Base-by-base conservation (phyloP, 1,140 invertebrate genomes). In the Aricia agestis region DNA sequence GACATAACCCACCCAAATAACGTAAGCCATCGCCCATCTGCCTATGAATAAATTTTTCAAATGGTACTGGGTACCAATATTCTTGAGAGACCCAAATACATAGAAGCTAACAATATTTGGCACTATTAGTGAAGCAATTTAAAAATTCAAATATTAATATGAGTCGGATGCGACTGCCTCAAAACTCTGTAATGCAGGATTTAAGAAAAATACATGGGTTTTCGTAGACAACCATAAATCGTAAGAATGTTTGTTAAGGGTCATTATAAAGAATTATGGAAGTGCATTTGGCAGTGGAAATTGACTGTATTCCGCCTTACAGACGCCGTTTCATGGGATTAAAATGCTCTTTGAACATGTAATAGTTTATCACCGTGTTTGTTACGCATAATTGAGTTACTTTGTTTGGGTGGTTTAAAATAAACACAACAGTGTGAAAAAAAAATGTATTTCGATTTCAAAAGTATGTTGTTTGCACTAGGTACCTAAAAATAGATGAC, bases 281-380 rank as follows among this genome's bases (percentile, higher is more conserved):
- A 15, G 63, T 42, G 65, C 65, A 66, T 66, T 66, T 66, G 65
- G 65, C 65, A 66, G 65, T 36, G 32, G 65, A 66, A 66, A 11
- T n/a, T 31, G 65, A 36, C 19, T 31, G 63, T 31, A 66, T 66
- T 66, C 65, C 65, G 65, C 65, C 65, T 66, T 41, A 4, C 13
- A 66, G 65, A 66, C 65, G 65, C 65, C 65, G 65, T 41, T 17
- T 15, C 19, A 13, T 66, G 36, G 65, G 65, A 68, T 68, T 68
- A 68, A 72, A 71, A 71, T 58, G 65, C 41, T 67, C 61, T 69
- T 72, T 71, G 36, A 36, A 36, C 67, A 66, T 63, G 6, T 25
- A 4, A 63, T 31, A 63, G 3, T 63, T 63, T 63, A 63, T 63
- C 59, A 63, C 5, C 11, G 17, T 10, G 19, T 63, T 19, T 18